phyloP scores from a whole-genome alignment of 1,140 invertebrate species.

The Leptestheria dahalacensis region DNA sequence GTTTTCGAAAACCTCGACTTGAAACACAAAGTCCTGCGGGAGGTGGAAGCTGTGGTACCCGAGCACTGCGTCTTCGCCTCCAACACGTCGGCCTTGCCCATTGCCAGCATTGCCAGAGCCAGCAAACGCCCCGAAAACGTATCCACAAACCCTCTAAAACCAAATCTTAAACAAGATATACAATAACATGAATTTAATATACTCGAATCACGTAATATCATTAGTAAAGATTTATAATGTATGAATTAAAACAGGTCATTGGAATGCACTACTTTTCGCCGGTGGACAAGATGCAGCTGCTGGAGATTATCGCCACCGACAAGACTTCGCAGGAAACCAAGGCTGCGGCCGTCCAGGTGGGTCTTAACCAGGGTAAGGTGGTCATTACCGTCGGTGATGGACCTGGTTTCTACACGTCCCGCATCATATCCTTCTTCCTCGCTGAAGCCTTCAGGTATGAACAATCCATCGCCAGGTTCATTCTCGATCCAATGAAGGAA shows the following conservation, averaged over 20 bases:
- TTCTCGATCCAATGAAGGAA: too few species aligned
- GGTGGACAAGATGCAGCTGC: slow-evolving; percentile 97
- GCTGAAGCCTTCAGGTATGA: slow-evolving; percentile 59
- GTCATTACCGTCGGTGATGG: slow-evolving; percentile 94
- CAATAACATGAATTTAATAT: too few species aligned
- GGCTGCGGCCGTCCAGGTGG: slow-evolving; percentile 63
- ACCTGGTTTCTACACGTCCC: slow-evolving; percentile 97
- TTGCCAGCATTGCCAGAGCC: slow-evolving; percentile 82
- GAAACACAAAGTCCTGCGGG: slow-evolving; percentile 95
- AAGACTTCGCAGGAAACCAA: slow-evolving; percentile 85
- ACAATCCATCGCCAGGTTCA: too few species aligned
- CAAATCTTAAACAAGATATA: too few species aligned
- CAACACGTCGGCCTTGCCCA: slow-evolving; percentile 96
- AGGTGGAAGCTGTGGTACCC: slow-evolving; percentile 74
- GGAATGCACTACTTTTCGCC: slow-evolving; percentile 99
- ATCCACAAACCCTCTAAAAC: too few species aligned
- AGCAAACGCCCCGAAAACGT: slow-evolving; percentile 88
- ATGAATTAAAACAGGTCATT: slow-evolving; percentile 59
- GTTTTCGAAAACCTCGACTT: slow-evolving; percentile 94
- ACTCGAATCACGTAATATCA: too few species aligned
- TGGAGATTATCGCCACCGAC: slow-evolving; percentile 95
- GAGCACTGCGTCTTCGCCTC: slow-evolving; percentile 89
- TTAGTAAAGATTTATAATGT: too few species aligned
- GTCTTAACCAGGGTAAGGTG: slow-evolving; percentile 90
- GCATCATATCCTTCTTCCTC: slow-evolving; percentile 81